Evolutionary conservation across 2,797 vertebrate genomes (phyloP).

Genomic region (Phoeniculus purpureus): DNA sequence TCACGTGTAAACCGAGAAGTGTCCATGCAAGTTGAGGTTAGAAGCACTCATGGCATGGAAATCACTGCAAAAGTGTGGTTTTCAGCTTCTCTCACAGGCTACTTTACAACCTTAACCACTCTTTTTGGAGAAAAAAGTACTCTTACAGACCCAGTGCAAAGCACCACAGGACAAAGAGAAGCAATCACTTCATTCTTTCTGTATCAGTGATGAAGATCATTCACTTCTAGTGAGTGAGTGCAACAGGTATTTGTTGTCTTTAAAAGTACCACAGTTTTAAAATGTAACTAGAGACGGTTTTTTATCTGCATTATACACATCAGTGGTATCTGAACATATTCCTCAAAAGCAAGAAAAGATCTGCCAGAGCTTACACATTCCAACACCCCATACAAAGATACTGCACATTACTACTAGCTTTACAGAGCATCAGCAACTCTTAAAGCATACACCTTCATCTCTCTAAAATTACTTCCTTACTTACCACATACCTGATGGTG

Average conservation of each 20-base stretch:
- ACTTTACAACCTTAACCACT: neutral
- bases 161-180: neutral
- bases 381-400: neutral
- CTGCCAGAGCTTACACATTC: neutral
- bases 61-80: neutral
- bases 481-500: neutral
- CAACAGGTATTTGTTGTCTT: neutral
- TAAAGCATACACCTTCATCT: neutral
- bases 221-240: neutral
- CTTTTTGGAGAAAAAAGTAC: neutral
- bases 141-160: neutral
- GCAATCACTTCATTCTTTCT: neutral
- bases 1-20: slow-evolving; percentile 28
- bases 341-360: neutral
- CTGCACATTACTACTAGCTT: neutral
- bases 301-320: neutral
- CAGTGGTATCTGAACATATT: neutral
- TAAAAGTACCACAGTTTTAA: neutral
- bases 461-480: neutral
- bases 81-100: neutral
- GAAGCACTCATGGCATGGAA: slow-evolving; percentile 24
- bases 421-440: neutral
- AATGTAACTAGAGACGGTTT: neutral
- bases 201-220: neutral
- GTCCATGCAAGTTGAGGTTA: neutral